Base-by-base conservation (phyloP, 2,888 invertebrate species). In the Nowickia ferox region DNA sequence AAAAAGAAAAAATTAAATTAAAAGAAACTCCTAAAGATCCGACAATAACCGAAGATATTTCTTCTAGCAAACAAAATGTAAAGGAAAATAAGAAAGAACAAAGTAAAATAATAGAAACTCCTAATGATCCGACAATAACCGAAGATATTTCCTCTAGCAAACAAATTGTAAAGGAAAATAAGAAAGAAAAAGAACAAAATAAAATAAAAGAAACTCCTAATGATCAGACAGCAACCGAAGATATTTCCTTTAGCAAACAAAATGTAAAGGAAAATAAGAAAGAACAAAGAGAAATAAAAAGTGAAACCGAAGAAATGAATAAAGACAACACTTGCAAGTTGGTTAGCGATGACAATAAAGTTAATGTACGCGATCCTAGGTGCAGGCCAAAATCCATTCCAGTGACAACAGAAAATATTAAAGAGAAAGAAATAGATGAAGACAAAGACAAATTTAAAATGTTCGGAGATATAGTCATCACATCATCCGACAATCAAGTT, bases 291-390 rank as follows among this genome's bases (percentile, higher is more conserved):
- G 51, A 53, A 6, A 1, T 10, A n/a, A 55, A 61, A 38, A 22
- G 30, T 38, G 51, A 42, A 55, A 46, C 11, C 10, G 6, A 65
- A 51, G 42, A 72, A 42, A 4, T 9, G 13, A 1, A 8, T 8
- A 46, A 44, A 51, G 53, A n/a, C 38, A 63, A 55, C 9, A 15
- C 15, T 10, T 46, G 19, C 15, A 42, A 44, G 53, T 8, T 19
- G 30, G 19, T 9, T 10, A 3, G 4, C 44, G 79, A 68, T n/a
- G 65, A 75, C 15, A 48, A 13, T 4, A 55, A 65, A 42, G 13
- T 48, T 5, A 77, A 48, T 38, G 22, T 8, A 13, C 82, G 86
- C 19, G 86, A 86, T 83, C 86, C 86, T 4, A 75, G 86, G n/a
- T 76, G 75, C 22, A 79, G 65, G 42, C 46, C 59, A 10, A 79